Conservation (phyloP, 2,113 vertebrate genomes). For the Pseudorasbora parva region DNA sequence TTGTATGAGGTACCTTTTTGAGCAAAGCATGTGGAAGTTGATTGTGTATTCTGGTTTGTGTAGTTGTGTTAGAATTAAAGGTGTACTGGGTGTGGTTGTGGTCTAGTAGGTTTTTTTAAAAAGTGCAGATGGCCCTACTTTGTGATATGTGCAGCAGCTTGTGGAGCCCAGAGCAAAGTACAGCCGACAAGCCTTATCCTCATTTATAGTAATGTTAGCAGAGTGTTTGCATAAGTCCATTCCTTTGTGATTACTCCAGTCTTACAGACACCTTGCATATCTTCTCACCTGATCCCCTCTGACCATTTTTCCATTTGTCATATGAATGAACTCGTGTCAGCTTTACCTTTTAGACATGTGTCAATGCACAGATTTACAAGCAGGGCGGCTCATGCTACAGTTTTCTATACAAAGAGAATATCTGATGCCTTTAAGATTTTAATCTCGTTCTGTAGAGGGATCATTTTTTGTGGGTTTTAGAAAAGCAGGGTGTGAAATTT, state of each 20-base stretch:
- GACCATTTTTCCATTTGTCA: not conserved
- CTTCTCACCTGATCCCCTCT: conserved; percentile 49
- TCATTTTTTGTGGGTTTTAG: not conserved
- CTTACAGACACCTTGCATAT: conserved; percentile 56
- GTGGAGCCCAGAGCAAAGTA: conserved; percentile 60
- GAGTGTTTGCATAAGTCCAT: conserved; percentile 72
- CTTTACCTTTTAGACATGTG: conserved; percentile 31
- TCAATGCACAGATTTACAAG: not conserved
- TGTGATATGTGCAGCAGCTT: conserved; percentile 59
- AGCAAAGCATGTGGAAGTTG: not conserved
- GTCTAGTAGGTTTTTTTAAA: conserved; percentile 47
- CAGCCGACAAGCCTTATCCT: conserved; percentile 58
- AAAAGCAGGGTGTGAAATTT: not conserved
- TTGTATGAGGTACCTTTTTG: not conserved
- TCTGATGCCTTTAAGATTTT: not conserved
- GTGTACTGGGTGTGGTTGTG: conserved; percentile 48
- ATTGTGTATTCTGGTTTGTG: not conserved
- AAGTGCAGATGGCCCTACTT: conserved; percentile 24
- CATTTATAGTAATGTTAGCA: conserved; percentile 70
- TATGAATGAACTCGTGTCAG: conserved; percentile 13
- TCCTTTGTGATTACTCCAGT: conserved; percentile 71
- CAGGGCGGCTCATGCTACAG: not conserved
- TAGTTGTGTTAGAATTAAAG: not conserved
- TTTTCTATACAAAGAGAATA: not conserved
- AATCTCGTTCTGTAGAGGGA: not conserved